Evolutionary conservation across 2,888 invertebrate genomes (phyloP).

Genomic region (Beris chalybata): DNA sequence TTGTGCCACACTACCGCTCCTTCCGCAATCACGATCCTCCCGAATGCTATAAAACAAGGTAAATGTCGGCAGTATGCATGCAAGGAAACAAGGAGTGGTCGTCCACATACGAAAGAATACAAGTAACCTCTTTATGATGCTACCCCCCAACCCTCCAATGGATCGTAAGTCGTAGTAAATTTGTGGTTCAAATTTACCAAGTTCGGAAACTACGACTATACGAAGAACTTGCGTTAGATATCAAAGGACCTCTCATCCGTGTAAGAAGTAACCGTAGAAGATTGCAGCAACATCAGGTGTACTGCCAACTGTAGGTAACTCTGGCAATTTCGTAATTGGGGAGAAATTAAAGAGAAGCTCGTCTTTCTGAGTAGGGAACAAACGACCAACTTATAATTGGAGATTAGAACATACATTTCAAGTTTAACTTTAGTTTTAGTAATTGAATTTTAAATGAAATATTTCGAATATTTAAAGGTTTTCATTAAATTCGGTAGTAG

Average conservation of each 20-base stretch:
- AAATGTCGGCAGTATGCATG: background rate
- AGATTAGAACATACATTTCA: conserved; percentile 13
- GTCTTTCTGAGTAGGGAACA: background rate
- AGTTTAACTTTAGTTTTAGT: background rate
- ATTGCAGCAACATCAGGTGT: background rate
- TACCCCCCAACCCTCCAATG: background rate
- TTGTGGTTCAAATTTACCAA: background rate
- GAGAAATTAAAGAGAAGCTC: conserved; percentile 8
- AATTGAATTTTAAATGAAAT: background rate
- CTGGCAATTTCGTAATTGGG: conserved; percentile 12
- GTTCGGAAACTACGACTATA: background rate
- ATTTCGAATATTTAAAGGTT: background rate
- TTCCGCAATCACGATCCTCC: conserved; percentile 2
- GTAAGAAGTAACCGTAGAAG: background rate
- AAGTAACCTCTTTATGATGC: conserved; percentile 8
- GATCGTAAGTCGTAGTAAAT: background rate
- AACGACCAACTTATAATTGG: conserved; percentile 17
- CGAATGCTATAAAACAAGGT: conserved; percentile 7
- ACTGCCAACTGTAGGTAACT: background rate
- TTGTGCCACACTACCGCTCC: no score
- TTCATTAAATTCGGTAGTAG: no score
- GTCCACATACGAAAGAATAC: conserved; percentile 6
- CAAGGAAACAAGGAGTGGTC: background rate
- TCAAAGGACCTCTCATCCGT: background rate
- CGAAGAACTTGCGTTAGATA: background rate